Conservation (phyloP, 2,797 vertebrate species). For the Cossypha heuglini region DNA sequence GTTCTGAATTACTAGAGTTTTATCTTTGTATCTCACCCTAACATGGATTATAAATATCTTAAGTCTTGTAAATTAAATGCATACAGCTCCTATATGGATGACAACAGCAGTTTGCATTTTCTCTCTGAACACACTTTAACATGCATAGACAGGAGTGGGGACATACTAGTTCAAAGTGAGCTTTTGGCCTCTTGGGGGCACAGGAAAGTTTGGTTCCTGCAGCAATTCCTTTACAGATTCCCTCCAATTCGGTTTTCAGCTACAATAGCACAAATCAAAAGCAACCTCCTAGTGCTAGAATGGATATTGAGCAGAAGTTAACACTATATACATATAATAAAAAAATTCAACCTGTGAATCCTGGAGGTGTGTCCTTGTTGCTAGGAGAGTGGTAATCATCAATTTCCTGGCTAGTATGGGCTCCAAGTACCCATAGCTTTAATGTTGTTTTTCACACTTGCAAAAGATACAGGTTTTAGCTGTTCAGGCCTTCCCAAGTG, state of each 20-base stretch:
- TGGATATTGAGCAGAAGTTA: neutral
- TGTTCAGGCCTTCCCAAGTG: neutral
- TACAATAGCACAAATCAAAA: neutral
- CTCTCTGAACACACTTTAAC: neutral
- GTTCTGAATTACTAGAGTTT: neutral
- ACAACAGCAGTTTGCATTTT: neutral
- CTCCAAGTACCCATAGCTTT: conserved; percentile 2
- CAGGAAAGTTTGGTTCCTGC: neutral
- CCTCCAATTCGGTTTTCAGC: neutral
- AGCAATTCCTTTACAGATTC: neutral
- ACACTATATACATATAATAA: neutral
- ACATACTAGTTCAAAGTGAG: neutral
- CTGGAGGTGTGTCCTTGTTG: neutral
- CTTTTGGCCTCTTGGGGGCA: neutral
- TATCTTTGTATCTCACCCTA: neutral
- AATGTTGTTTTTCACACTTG: conserved; percentile 21
- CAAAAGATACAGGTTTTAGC: neutral
- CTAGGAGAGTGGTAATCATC: neutral
- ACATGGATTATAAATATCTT: neutral
- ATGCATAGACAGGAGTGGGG: neutral
- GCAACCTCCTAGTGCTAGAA: neutral
- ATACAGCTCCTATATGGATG: neutral
- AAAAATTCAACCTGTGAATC: neutral
- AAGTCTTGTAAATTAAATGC: neutral
- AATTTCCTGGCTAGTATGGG: conserved; percentile 21